A percentile compares a stretch with the other conserved stretches of the same genome.
Conservation (phyloP, 2,797 vertebrate species). For the Brachyrhaphis roseni region DNA sequence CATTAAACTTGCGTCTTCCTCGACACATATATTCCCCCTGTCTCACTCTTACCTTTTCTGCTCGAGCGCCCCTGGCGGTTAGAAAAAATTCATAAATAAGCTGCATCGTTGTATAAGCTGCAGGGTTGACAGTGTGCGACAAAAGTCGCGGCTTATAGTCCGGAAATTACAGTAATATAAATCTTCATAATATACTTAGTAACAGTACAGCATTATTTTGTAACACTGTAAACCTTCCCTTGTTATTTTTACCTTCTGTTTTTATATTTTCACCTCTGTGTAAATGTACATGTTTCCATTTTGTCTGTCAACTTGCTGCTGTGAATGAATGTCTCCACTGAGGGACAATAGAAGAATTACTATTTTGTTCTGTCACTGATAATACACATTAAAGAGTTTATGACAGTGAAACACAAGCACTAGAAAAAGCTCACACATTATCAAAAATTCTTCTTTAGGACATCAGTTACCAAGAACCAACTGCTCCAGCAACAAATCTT, state of each 20-base stretch:
- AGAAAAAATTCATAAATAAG: too few relatives aligned
- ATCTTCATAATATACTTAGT: background rate
- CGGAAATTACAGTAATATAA: too few relatives aligned
- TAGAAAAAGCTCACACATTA: background rate
- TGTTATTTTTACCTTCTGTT: background rate
- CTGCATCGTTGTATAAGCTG: too few relatives aligned
- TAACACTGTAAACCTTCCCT: background rate
- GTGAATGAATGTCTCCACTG: background rate
- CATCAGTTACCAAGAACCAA: background rate
- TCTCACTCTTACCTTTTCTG: too few relatives aligned
- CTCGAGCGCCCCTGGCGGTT: too few relatives aligned
- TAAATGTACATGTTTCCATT: background rate
- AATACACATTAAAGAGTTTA: background rate
- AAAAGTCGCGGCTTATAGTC: too few relatives aligned
- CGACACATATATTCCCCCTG: too few relatives aligned
- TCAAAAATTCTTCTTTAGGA: background rate
- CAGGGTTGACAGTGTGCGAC: too few relatives aligned
- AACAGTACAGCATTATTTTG: background rate
- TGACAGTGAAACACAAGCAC: background rate
- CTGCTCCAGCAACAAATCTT: background rate
- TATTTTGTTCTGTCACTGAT: background rate
- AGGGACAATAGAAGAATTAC: background rate
- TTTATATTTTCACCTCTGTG: background rate
- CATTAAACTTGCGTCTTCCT: too few relatives aligned
- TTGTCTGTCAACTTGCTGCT: background rate